A percentile compares a stretch with the other conserved stretches of the same genome.
Evolutionary conservation across 2,797 vertebrate species (phyloP).

Genomic region (Delichon dasypus): DNA sequence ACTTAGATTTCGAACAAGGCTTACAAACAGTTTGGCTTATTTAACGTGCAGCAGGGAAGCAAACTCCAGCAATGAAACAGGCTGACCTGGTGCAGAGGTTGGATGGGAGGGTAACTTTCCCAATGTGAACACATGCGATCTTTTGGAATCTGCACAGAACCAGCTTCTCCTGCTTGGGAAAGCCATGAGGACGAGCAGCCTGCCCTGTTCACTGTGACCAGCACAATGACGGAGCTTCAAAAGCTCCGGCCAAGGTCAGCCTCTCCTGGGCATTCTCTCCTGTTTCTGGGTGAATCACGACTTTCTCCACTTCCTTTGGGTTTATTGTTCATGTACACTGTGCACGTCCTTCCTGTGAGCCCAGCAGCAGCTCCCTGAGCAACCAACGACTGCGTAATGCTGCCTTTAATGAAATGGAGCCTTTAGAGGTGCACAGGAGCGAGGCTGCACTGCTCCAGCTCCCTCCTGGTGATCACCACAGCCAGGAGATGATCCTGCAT

Average conservation of each 20-base stretch:
- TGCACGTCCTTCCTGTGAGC: neutral
- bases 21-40: neutral
- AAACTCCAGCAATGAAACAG: neutral
- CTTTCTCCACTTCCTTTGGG: neutral
- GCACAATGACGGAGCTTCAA: too few species aligned
- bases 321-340: neutral
- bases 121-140: fast-evolving
- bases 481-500: neutral
- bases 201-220: neutral
- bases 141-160: neutral
- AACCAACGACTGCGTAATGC: neutral
- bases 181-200: neutral
- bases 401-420: neutral
- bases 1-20: neutral
- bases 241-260: neutral
- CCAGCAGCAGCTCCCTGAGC: constrained; percentile 1
- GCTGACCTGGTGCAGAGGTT: neutral
- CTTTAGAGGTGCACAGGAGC: neutral
- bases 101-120: neutral
- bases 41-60: neutral
- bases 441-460: neutral
- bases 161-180: neutral
- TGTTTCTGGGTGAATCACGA: neutral
- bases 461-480: neutral
- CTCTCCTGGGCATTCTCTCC: neutral